Evolutionary conservation across 2,113 vertebrate genomes (phyloP).

Genomic region (Poecile atricapillus): DNA sequence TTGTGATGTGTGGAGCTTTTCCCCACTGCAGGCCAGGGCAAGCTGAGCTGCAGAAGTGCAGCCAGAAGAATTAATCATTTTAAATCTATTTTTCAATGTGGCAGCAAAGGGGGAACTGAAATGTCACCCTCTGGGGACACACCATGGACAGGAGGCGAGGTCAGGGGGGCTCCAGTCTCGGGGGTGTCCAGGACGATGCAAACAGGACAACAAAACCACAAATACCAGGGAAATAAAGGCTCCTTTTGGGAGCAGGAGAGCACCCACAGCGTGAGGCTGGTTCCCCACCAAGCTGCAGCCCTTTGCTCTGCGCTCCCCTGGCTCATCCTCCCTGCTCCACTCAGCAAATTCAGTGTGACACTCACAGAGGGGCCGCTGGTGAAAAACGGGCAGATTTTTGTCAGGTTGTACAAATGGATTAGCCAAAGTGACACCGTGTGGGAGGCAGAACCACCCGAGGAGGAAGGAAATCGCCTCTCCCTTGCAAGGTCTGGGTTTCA

Average conservation of each 20-base stretch:
- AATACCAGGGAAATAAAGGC: not conserved
- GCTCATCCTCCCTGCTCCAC: not conserved
- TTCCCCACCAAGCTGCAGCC: not conserved
- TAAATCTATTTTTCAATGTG: not conserved
- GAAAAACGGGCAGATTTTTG: slow-evolving; percentile 32
- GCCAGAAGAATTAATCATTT: not conserved
- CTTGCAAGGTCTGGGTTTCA: slow-evolving; percentile 46
- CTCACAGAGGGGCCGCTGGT: not conserved
- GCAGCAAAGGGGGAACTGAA: not conserved
- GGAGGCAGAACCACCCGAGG: slow-evolving; percentile 46
- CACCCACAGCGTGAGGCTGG: not conserved
- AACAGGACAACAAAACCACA: not conserved
- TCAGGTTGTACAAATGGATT: slow-evolving; percentile 63
- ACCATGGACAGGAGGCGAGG: not conserved
- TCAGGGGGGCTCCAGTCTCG: not conserved
- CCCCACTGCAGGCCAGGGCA: not conserved
- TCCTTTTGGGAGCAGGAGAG: not conserved
- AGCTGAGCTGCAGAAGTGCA: not conserved
- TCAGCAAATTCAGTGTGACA: slow-evolving; percentile 56
- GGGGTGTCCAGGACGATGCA: not conserved
- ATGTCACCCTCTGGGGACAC: not conserved
- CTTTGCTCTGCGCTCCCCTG: not conserved
- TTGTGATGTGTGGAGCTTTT: not conserved
- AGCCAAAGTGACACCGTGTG: slow-evolving; percentile 40
- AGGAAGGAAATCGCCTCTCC: slow-evolving; percentile 56